phyloP scores from a whole-genome alignment of 2,797 vertebrate genomes.

The Megalops cyprinoides region DNA sequence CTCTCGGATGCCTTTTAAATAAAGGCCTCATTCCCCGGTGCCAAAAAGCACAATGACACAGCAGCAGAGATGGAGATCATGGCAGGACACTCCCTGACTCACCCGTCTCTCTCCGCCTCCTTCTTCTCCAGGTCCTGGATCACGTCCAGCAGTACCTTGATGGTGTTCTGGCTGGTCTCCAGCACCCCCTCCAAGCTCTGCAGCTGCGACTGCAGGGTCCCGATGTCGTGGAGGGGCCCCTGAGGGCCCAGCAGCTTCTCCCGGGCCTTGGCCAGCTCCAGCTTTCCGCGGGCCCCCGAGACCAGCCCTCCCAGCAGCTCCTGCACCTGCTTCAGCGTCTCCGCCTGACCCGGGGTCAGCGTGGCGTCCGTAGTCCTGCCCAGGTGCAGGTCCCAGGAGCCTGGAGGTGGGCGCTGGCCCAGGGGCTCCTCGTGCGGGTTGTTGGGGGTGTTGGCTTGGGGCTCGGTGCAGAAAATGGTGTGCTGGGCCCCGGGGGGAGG shows the following conservation, averaged over 20 bases:
- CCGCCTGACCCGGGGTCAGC: slow-evolving; percentile 65
- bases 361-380: slow-evolving; percentile 42
- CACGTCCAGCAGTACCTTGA: slow-evolving; percentile 85
- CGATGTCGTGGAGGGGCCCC: slow-evolving; percentile 72
- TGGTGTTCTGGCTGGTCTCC: slow-evolving; percentile 89
- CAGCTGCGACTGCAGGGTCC: slow-evolving; percentile 80
- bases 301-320: slow-evolving; percentile 81
- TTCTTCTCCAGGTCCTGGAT: slow-evolving; percentile 91
- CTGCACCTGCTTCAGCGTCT: slow-evolving; percentile 75
- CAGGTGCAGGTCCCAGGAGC: not conserved
- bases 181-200: slow-evolving; percentile 86
- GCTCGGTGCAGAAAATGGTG: slow-evolving; percentile 73
- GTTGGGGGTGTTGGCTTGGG: slow-evolving; percentile 20
- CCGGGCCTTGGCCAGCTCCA: slow-evolving; percentile 67
- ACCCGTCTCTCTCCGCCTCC: slow-evolving; percentile 85
- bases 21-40: not conserved
- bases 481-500: slow-evolving; percentile 66
- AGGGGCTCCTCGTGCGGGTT: slow-evolving; percentile 34
- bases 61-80: not conserved
- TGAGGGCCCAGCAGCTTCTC: slow-evolving; percentile 65
- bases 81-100: slow-evolving; percentile 55
- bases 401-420: not conserved
- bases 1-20: not conserved
- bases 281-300: slow-evolving; percentile 74
- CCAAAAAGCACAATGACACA: not conserved